Evolutionary conservation across 2,888 invertebrate genomes (phyloP).

Genomic region (Pachycephus smyrnensis): DNA sequence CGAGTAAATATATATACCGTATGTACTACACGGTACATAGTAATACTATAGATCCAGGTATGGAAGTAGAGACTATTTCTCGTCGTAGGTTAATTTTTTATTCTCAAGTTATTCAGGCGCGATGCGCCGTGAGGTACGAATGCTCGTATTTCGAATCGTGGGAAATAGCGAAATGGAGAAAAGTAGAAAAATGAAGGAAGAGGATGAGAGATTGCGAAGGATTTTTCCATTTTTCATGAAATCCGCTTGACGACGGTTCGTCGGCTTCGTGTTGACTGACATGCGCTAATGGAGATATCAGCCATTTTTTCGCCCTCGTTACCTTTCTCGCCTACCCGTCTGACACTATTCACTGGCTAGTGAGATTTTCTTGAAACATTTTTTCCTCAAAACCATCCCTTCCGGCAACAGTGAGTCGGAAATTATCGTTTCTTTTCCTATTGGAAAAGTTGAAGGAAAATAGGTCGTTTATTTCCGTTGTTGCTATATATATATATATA

Average conservation of each 20-base stretch:
- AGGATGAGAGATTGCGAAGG: background rate
- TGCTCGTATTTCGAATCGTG: background rate
- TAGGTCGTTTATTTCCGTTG: background rate
- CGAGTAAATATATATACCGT: background rate
- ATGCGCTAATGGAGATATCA: constrained; percentile 9
- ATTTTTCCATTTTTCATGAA: constrained; percentile 3
- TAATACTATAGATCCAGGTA: background rate
- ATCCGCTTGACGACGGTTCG: background rate
- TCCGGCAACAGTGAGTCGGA: no score
- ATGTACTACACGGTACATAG: background rate
- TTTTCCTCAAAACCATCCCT: no score
- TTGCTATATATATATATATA: background rate
- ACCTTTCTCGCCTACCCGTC: background rate
- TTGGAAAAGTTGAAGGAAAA: no score
- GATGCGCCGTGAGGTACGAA: background rate
- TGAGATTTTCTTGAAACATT: background rate
- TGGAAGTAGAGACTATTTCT: background rate
- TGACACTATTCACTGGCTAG: background rate
- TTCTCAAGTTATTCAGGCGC: background rate
- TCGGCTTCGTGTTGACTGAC: constrained; percentile 3
- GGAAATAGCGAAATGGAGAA: background rate
- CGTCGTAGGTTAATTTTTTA: background rate
- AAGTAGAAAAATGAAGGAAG: background rate
- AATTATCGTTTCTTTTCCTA: no score
- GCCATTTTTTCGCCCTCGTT: background rate